Conservation (phyloP, 2,797 vertebrate species). For the Oreonectes daqikongensis region DNA sequence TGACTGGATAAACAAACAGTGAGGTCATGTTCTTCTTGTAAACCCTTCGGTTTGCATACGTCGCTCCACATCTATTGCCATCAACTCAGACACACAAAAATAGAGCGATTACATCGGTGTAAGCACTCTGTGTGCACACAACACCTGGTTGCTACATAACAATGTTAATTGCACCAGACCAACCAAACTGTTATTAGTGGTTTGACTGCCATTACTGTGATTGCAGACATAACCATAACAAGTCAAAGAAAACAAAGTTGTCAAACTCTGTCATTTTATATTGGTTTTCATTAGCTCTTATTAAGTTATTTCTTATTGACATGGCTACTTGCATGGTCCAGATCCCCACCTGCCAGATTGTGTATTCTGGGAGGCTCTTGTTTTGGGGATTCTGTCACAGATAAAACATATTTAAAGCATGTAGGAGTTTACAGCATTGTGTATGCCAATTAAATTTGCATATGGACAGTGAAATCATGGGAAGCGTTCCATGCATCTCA, state of each 20-base stretch:
- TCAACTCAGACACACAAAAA: slow-evolving; percentile 22
- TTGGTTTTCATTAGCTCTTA: not conserved
- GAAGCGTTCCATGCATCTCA: slow-evolving; percentile 72
- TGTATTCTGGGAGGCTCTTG: not conserved
- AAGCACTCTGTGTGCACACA: slow-evolving; percentile 14
- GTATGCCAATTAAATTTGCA: slow-evolving; percentile 67
- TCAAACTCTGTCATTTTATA: slow-evolving; percentile 18
- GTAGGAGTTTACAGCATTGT: slow-evolving; percentile 50
- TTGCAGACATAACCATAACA: slow-evolving; percentile 3
- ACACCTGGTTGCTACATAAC: slow-evolving; percentile 43
- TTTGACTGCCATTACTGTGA: slow-evolving; percentile 42
- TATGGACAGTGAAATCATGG: slow-evolving; percentile 71
- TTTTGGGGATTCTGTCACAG: slow-evolving; percentile 16
- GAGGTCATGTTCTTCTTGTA: slow-evolving; percentile 27
- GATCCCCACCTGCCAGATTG: not conserved
- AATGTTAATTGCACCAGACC: slow-evolving; percentile 36
- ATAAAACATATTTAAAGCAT: slow-evolving; percentile 32
- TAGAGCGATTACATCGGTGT: not conserved
- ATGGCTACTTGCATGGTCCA: not conserved
- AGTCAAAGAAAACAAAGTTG: slow-evolving; percentile 15
- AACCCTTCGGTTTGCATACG: not conserved
- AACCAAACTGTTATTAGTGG: slow-evolving; percentile 53
- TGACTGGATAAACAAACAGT: slow-evolving; percentile 50
- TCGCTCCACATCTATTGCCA: slow-evolving; percentile 8
- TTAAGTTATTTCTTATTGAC: not conserved